These are phyloP conservation scores for Octodonta nipae DNA, from an alignment of 2,888 invertebrate species.

Conservation along the genomic window DNA sequence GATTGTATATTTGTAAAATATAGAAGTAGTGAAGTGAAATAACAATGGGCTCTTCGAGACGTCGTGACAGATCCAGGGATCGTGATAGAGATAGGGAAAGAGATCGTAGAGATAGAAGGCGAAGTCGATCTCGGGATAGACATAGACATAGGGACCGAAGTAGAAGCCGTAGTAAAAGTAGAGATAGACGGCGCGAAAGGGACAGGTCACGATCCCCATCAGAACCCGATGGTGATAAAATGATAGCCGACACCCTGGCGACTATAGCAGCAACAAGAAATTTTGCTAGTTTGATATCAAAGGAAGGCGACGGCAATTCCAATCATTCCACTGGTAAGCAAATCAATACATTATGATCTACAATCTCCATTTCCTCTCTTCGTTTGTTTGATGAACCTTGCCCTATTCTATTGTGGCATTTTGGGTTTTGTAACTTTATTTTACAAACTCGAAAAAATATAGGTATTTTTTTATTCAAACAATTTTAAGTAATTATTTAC, in stretches of 20 bases:
- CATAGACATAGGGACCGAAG: constrained; percentile 28
- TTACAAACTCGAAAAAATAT: no score
- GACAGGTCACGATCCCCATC: constrained; percentile 23
- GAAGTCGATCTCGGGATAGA: constrained; percentile 27
- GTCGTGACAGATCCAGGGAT: constrained; percentile 40
- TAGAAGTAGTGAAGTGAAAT: no score
- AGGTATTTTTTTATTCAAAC: no score
- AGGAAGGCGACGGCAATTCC: constrained; percentile 27
- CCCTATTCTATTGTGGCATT: no score
- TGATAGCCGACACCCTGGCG: constrained; percentile 39
- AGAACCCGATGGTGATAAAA: constrained; percentile 35
- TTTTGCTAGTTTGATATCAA: constrained; percentile 37
- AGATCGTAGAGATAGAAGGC: constrained; percentile 24
- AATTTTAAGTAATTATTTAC: no score
- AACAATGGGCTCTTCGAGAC: constrained; percentile 41
- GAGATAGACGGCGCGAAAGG: constrained; percentile 31
- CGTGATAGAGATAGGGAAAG: constrained; percentile 29
- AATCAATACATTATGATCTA: no score
- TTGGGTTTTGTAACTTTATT: no score
- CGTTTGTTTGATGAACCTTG: no score
- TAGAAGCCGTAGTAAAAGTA: constrained; percentile 28
- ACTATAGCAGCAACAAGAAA: constrained; percentile 38
- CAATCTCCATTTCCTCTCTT: no score
- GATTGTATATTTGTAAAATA: no score
- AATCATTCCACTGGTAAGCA: constrained; percentile 25